Evolutionary conservation across 2,888 invertebrate genomes (phyloP).

Genomic region (Tigriopus californicus): DNA sequence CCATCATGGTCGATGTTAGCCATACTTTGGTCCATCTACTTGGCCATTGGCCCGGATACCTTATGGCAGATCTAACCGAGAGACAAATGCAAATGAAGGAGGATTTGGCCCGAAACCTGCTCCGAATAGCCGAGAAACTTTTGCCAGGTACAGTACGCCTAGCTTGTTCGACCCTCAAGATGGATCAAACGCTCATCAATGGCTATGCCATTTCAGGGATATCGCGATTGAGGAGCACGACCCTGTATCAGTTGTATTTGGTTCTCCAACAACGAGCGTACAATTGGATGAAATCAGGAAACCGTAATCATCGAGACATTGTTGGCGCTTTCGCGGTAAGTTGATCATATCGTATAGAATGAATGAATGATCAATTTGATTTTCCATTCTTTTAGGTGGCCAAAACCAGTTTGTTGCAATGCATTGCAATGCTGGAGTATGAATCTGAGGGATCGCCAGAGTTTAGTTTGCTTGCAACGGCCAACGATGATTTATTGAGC

Average conservation of each 20-base stretch:
- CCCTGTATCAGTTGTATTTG: conserved; percentile 21
- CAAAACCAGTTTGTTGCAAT: neutral
- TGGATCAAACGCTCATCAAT: neutral
- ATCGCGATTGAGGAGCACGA: conserved; percentile 22
- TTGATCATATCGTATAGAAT: too few relatives aligned
- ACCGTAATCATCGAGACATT: neutral
- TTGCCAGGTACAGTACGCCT: conserved; percentile 17
- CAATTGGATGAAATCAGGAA: conserved; percentile 3
- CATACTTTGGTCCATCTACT: conserved; percentile 18
- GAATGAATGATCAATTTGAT: too few relatives aligned
- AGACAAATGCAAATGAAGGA: conserved; percentile 16
- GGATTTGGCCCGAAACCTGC: conserved; percentile 14
- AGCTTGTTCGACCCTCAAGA: neutral
- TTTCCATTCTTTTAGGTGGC: neutral
- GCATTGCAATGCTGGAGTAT: neutral
- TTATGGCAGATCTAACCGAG: conserved; percentile 6
- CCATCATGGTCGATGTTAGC: conserved; percentile 17
- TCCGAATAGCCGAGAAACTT: conserved; percentile 16
- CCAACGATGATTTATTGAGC: neutral
- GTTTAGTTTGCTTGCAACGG: neutral
- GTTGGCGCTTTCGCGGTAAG: conserved; percentile 6
- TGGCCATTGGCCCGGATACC: conserved; percentile 10
- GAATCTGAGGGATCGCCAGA: neutral
- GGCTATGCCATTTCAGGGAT: conserved; percentile 20
- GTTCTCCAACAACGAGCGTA: conserved; percentile 19